These are phyloP conservation scores for Trinectes maculatus DNA, from an alignment of 2,113 vertebrate genomes.

Conservation along the genomic window DNA sequence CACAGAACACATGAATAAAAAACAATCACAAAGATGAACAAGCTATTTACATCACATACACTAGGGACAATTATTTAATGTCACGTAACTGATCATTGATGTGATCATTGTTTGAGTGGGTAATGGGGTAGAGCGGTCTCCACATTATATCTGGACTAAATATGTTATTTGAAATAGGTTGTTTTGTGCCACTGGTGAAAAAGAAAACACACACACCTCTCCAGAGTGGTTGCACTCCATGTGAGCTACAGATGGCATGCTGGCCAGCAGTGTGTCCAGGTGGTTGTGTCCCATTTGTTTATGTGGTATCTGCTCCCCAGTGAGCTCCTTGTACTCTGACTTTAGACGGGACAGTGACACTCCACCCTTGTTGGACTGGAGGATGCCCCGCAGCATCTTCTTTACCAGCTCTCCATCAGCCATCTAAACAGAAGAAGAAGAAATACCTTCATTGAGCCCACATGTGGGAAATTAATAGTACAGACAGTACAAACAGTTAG, in stretches of 20 bases:
- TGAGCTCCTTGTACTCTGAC: conserved; percentile 88
- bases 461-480: too few species aligned
- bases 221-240: conserved; percentile 85
- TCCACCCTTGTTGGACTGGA: conserved; percentile 88
- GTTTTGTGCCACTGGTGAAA: not conserved
- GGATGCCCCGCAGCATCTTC: conserved; percentile 88
- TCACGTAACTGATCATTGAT: not conserved
- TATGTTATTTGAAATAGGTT: too few species aligned
- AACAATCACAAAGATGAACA: not conserved
- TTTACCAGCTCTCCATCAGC: conserved; percentile 87
- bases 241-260: conserved; percentile 87
- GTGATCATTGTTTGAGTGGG: too few species aligned
- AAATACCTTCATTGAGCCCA: not conserved
- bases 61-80: not conserved
- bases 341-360: conserved; percentile 86
- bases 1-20: not conserved
- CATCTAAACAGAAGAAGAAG: conserved; percentile 84
- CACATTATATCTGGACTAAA: too few species aligned
- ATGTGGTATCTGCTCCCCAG: conserved; percentile 91
- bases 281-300: conserved; percentile 88
- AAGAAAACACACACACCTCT: conserved; percentile 80
- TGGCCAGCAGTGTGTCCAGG: conserved; percentile 86
- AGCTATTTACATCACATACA: not conserved
- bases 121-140: too few species aligned
- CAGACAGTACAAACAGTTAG: too few species aligned